Base-by-base conservation (phyloP, 2,888 invertebrate species). In the Dorcus parallelipipedus region DNA sequence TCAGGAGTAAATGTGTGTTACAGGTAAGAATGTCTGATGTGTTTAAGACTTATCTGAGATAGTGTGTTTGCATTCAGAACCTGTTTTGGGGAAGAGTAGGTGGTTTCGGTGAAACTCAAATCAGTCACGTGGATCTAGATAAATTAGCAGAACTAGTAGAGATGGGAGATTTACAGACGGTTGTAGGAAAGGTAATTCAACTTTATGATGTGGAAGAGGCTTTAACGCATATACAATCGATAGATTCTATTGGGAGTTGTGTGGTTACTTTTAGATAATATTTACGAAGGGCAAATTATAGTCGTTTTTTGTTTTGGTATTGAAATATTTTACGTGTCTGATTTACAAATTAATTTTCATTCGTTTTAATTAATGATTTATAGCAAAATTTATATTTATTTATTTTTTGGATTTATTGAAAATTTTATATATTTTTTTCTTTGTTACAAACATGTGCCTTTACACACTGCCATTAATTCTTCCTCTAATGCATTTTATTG, bases 111-210 rank as follows among this genome's bases (percentile, higher is more conserved):
- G 79, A 77, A 66, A 72, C 74, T 9, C 76, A 77, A 55, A 69
- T 78, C 53, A 77, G 77, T 60, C 69, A 73, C 58, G 65, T 69
- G 9, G 69, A 71, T 17, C 64, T 79, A 53, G 77, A 79, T 57
- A 68, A 71, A 58, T 59, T 79, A 51, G 61, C 70, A 3, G 75
- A 79, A 52, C 76, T 84, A 49, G 81, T 83, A 0, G 83, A 84
- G 65, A 77, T 79, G 20, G 81, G 83, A 52, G 76, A 81, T 60
- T 69, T 86, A 58, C 83, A 83, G 68, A 81, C 83, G 4, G 83
- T 86, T 39, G 82, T 86, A 2, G 84, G 84, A 62, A 83, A 81
- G 69, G 82, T 79, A 2, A 75, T 69, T 56, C 73, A 73, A 59
- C 76, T 78, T 3, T 70, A 72, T 26, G 76, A 78, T 58, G 74